Conservation (phyloP, 1,140 invertebrate genomes). For the fruit fly (Drosophila melanogaster) region Release_6_plus_ISO1_MT NT_037436.4:15231501-15232000, state of each 20-base stretch:
- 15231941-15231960: conserved; percentile 28
- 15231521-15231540: conserved; percentile 1
- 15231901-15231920: conserved; percentile 38
- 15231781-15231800: neutral
- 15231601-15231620: conserved; percentile 46
- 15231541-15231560: conserved; percentile 33
- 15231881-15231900: conserved; percentile 17
- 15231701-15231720: neutral
- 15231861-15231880: conserved; percentile 23
- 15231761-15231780: neutral
- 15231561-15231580: conserved; percentile 59
- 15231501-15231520: conserved; percentile 36
- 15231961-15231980: conserved; percentile 28
- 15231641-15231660: neutral
- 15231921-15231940: conserved; percentile 42
- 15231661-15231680: neutral
- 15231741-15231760: too few relatives aligned
- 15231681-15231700: neutral
- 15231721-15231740: too few relatives aligned
- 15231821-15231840: conserved; percentile 3
- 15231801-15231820: neutral
- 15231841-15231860: neutral
- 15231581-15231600: conserved; percentile 49
- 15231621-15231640: conserved; percentile 10
- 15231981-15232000: conserved; percentile 21